phyloP scores from a whole-genome alignment of 2,797 vertebrate genomes.

The Melanotaenia boesemani region DNA sequence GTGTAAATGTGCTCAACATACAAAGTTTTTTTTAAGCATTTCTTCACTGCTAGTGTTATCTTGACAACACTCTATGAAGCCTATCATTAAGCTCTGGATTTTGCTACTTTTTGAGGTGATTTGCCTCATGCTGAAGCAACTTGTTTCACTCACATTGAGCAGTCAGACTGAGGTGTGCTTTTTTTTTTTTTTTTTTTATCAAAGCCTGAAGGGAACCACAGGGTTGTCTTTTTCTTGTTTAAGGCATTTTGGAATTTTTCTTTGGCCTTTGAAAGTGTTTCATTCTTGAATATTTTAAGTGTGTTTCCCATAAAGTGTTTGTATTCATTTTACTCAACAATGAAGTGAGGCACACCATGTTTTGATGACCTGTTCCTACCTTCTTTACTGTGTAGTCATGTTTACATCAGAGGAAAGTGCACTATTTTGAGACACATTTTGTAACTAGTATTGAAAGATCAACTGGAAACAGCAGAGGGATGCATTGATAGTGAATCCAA shows the following conservation, averaged over 20 bases:
- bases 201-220: slow-evolving; percentile 8
- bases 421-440: slow-evolving; percentile 69
- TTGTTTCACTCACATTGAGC: slow-evolving; percentile 10
- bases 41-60: background rate
- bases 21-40: background rate
- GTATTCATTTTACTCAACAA: slow-evolving; percentile 16
- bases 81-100: slow-evolving; percentile 17
- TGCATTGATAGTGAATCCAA: slow-evolving; percentile 47
- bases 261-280: slow-evolving; percentile 1
- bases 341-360: slow-evolving; percentile 26
- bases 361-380: slow-evolving; percentile 35
- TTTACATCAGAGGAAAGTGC: slow-evolving; percentile 77
- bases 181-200: slow-evolving; percentile 2
- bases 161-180: slow-evolving; percentile 17
- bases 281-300: background rate
- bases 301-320: slow-evolving; percentile 10
- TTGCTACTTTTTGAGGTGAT: slow-evolving; percentile 8
- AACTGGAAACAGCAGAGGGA: slow-evolving; percentile 44
- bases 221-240: background rate
- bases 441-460: slow-evolving; percentile 47
- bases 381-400: slow-evolving; percentile 68
- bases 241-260: slow-evolving; percentile 20
- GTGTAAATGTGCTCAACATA: slow-evolving; percentile 1
- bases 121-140: slow-evolving; percentile 11
- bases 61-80: slow-evolving; percentile 8